Conservation (phyloP, 2,888 invertebrate genomes). For the Quadroppia sp. region DNA sequence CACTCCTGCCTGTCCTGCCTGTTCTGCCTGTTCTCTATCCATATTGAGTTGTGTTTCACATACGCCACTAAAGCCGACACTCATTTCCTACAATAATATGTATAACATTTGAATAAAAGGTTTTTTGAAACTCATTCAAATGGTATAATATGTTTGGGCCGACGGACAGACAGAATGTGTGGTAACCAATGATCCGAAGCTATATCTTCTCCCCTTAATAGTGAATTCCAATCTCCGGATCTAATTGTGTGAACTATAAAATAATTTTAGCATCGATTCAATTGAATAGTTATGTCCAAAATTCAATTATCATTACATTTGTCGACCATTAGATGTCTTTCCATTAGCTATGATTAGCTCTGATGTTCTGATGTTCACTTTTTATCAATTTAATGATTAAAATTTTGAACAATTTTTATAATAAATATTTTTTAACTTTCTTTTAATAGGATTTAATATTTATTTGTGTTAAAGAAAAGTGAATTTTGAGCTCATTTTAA, state of each 20-base stretch:
- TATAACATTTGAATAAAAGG: slow-evolving; percentile 15
- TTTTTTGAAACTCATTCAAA: slow-evolving; percentile 16
- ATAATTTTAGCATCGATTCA: slow-evolving; percentile 18
- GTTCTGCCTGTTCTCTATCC: slow-evolving; percentile 1
- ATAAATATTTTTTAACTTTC: neutral
- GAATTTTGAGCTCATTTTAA: neutral
- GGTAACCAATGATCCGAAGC: slow-evolving; percentile 1
- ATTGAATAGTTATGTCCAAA: slow-evolving; percentile 17
- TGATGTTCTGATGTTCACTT: neutral
- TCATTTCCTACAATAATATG: slow-evolving; percentile 28
- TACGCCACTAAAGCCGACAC: neutral
- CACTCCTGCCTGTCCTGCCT: neutral
- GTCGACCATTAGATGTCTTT: neutral
- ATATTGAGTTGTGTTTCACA: slow-evolving; percentile 8
- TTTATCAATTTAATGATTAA: neutral
- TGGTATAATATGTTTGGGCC: slow-evolving; percentile 25
- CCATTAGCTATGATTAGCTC: neutral
- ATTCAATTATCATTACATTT: slow-evolving; percentile 29
- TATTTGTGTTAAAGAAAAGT: neutral
- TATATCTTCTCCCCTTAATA: slow-evolving; percentile 6
- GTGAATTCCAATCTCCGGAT: neutral
- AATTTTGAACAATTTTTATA: neutral
- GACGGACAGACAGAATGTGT: neutral
- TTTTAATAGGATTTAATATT: neutral
- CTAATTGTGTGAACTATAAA: slow-evolving; percentile 32